A percentile compares a stretch with the other conserved stretches of the same genome.
These are phyloP conservation scores for Fukomys damarensis DNA, from an alignment of 2,113 vertebrate genomes.

Conservation along the genomic window DNA sequence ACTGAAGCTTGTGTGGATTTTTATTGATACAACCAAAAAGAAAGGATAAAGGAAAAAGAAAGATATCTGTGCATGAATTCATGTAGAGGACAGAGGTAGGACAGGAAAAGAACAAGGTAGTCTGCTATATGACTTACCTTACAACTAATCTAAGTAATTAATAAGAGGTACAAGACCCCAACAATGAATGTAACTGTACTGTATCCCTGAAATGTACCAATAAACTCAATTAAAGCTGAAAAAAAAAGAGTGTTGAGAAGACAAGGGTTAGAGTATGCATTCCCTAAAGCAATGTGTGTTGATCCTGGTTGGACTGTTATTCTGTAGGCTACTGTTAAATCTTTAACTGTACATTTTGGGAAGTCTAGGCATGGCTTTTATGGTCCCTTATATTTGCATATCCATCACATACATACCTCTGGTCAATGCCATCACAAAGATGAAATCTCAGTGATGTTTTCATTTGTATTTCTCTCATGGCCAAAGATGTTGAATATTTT, in stretches of 20 bases:
- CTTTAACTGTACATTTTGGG: too few relatives aligned
- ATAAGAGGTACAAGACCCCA: neutral
- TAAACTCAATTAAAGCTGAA: too few relatives aligned
- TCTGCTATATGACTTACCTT: neutral
- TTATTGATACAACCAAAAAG: too few relatives aligned
- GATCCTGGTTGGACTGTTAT: neutral
- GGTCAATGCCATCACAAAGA: neutral
- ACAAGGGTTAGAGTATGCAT: neutral
- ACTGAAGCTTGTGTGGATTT: neutral
- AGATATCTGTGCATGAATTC: neutral
- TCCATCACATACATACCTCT: neutral
- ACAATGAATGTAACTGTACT: too few relatives aligned
- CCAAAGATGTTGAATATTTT: neutral
- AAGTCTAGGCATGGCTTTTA: neutral
- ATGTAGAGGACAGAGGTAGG: neutral
- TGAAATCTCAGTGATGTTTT: neutral
- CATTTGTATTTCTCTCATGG: neutral
- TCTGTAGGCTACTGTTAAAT: neutral
- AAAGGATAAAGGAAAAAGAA: neutral
- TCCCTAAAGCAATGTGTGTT: neutral
- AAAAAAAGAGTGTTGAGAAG: too few relatives aligned
- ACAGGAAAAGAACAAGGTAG: neutral
- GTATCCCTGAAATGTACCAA: too few relatives aligned
- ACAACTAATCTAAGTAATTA: neutral
- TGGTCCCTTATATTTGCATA: neutral